phyloP scores from a whole-genome alignment of 2,888 invertebrate species.

The Rotaria sp. region DNA sequence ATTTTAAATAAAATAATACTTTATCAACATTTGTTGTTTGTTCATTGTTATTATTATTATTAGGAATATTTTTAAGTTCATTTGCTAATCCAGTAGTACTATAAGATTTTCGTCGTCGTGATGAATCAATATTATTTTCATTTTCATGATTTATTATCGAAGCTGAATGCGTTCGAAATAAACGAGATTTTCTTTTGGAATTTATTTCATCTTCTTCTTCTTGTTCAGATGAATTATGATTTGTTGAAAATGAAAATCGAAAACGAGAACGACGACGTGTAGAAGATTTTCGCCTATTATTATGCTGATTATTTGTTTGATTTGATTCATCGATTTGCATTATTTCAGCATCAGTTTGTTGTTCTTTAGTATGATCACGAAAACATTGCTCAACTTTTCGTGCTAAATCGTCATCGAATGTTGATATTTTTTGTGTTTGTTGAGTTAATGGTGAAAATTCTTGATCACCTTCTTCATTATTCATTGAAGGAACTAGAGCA shows the following conservation, averaged over 20 bases:
- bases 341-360: neutral
- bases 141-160: constrained; percentile 20
- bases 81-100: constrained; percentile 13
- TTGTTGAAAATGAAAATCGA: constrained; percentile 16
- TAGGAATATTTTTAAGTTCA: neutral
- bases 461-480: neutral
- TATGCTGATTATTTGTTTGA: neutral
- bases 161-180: constrained; percentile 25
- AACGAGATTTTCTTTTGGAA: neutral
- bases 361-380: neutral
- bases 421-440: neutral
- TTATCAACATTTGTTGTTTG: neutral
- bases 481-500: neutral
- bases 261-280: constrained; percentile 21
- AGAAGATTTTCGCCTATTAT: neutral
- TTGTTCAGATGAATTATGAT: neutral
- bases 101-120: constrained; percentile 20
- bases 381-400: constrained; percentile 26
- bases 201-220: neutral
- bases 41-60: neutral
- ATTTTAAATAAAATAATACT: neutral
- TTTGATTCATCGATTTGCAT: neutral
- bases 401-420: constrained; percentile 3
- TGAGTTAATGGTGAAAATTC: neutral
- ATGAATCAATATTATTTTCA: neutral